Conservation (phyloP, 2,797 vertebrate genomes). For the Threskiornis aethiopicus region DNA sequence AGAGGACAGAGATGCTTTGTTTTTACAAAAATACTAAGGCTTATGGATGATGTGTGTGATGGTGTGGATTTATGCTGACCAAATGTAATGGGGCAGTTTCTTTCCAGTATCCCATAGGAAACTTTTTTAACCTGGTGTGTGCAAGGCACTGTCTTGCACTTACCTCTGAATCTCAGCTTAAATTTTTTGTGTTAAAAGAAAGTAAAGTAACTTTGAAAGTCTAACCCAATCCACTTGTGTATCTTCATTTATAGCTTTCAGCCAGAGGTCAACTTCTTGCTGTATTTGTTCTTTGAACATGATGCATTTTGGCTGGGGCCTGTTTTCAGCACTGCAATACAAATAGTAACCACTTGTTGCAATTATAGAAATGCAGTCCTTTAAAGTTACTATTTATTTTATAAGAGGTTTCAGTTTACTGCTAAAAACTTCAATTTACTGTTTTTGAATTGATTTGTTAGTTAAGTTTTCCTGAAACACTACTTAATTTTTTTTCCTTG, state of each 20-base stretch:
- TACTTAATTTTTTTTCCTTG: background rate
- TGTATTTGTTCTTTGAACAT: background rate
- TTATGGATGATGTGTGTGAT: background rate
- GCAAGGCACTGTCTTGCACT: fast-evolving
- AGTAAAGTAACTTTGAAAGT: background rate
- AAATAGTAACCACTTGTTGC: background rate
- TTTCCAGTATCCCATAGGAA: background rate
- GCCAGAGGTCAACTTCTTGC: background rate
- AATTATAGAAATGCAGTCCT: background rate
- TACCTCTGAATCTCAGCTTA: background rate
- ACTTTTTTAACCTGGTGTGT: background rate
- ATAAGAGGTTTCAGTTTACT: background rate
- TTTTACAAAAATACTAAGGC: fast-evolving
- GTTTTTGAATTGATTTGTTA: background rate
- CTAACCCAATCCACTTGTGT: background rate
- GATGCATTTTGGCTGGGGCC: background rate
- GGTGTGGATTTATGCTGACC: background rate
- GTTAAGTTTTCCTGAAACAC: background rate
- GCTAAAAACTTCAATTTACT: background rate
- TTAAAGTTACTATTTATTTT: background rate
- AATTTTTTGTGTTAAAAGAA: background rate
- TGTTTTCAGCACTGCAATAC: background rate
- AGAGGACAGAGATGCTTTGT: background rate
- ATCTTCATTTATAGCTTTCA: background rate
- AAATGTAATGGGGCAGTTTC: background rate